Percentiles rank a stretch among this genome's conserved stretches.
phyloP scores from a whole-genome alignment of 2,113 vertebrate genomes.

The Ardeotis arabs region DNA sequence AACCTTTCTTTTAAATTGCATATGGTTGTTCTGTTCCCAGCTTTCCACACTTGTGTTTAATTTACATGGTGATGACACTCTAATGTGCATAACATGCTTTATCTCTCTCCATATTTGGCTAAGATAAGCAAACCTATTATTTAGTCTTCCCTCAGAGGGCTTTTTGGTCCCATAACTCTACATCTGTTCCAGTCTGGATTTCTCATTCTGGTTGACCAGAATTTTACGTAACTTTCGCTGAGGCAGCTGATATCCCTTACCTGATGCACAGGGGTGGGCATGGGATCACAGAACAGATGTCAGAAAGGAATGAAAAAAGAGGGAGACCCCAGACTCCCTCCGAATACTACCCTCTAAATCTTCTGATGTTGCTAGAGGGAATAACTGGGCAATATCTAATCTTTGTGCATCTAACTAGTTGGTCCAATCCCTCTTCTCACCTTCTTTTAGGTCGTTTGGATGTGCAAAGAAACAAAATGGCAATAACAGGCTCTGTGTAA shows the following conservation, averaged over 20 bases:
- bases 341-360: background rate
- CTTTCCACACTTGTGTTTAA: background rate
- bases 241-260: background rate
- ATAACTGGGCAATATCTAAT: background rate
- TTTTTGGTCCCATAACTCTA: background rate
- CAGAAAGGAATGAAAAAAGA: background rate
- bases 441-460: background rate
- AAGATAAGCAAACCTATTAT: background rate
- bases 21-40: background rate
- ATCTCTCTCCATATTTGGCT: background rate
- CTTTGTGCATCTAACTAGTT: background rate
- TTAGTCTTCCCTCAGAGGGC: background rate
- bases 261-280: background rate
- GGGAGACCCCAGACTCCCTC: background rate
- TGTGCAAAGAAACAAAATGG: background rate
- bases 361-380: background rate
- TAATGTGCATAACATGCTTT: background rate
- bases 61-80: background rate
- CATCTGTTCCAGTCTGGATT: background rate
- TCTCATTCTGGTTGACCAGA: background rate
- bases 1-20: background rate
- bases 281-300: background rate
- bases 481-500: background rate
- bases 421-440: background rate
- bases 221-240: background rate